Evolutionary conservation across 1,140 invertebrate species (phyloP).

Genomic region (Mesaphorura yosii): DNA sequence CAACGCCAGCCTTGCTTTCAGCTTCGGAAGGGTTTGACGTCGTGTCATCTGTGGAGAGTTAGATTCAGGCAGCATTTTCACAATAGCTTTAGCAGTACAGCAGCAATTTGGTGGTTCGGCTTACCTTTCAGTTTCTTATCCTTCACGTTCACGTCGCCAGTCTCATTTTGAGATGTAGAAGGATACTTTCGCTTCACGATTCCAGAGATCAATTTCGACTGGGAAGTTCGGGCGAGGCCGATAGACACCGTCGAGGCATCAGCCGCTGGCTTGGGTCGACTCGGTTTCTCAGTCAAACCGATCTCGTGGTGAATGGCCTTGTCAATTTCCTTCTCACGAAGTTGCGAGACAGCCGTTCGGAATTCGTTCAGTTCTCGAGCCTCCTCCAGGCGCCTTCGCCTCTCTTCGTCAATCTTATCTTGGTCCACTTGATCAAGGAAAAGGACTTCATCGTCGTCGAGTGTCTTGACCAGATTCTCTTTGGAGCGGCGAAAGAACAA

Average conservation of each 20-base stretch:
- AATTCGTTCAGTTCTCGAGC: slow-evolving; percentile 69
- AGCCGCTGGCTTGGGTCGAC: slow-evolving; percentile 4
- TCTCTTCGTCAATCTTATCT: slow-evolving; percentile 68
- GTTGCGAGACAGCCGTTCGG: slow-evolving; percentile 59
- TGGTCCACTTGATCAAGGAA: slow-evolving; percentile 81
- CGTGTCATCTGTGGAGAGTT: background rate
- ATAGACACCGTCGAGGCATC: slow-evolving; percentile 9
- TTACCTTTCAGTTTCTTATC: slow-evolving; percentile 1
- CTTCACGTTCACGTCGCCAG: slow-evolving; percentile 3
- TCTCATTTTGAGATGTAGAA: slow-evolving; percentile 1
- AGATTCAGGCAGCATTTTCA: too few species aligned
- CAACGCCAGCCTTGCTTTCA: too few species aligned
- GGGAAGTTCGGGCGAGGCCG: slow-evolving; percentile 36
- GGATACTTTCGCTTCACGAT: slow-evolving; percentile 42
- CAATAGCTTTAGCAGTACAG: too few species aligned
- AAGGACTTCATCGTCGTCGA: slow-evolving; percentile 89
- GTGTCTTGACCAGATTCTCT: slow-evolving; percentile 89
- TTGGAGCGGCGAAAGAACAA: slow-evolving; percentile 33
- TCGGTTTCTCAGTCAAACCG: slow-evolving; percentile 8
- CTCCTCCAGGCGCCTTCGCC: slow-evolving; percentile 66
- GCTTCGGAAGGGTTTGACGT: background rate
- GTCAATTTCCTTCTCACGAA: slow-evolving; percentile 61
- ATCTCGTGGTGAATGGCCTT: slow-evolving; percentile 49
- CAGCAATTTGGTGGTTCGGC: background rate
- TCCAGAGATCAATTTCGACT: slow-evolving; percentile 48